Conservation (phyloP, 2,113 vertebrate species). For the Zosterops japonicus region DNA sequence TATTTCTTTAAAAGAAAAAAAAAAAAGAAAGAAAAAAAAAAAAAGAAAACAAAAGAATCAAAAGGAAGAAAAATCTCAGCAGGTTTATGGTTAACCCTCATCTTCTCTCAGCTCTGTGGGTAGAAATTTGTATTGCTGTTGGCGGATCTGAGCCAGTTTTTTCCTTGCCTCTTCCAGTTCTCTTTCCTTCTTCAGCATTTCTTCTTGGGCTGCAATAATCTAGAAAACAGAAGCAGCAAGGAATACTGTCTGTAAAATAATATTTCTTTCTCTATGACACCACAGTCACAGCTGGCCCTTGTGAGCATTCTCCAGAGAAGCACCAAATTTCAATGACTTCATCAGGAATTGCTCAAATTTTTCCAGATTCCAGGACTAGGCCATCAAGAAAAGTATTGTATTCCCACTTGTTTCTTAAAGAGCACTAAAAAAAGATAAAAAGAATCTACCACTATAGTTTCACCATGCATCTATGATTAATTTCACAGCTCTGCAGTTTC, state of each 20-base stretch:
- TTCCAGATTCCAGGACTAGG: not conserved
- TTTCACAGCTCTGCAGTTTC: not conserved
- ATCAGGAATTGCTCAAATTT: not conserved
- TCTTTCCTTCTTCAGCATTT: conserved; percentile 97
- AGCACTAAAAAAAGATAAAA: not conserved
- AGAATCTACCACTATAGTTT: not conserved
- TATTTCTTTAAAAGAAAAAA: not conserved
- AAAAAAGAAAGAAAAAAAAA: too few species aligned
- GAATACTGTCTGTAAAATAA: not conserved
- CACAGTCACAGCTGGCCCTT: not conserved
- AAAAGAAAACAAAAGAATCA: not conserved
- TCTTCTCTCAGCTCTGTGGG: conserved; percentile 95
- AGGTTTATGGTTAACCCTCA: conserved; percentile 84
- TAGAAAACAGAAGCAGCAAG: conserved; percentile 52
- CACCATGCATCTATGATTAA: not conserved
- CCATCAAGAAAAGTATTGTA: not conserved
- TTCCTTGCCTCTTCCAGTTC: conserved; percentile 97
- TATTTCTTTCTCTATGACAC: not conserved
- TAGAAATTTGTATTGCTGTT: conserved; percentile 98
- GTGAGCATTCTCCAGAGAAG: not conserved
- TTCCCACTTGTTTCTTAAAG: not conserved
- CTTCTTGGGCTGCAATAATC: conserved; percentile 98
- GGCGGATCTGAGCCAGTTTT: conserved; percentile 96
- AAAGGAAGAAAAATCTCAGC: not conserved
- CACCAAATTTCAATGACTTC: not conserved